Evolutionary conservation across 2,113 vertebrate species (phyloP).

Genomic region (Spheniscus mendiculus): DNA sequence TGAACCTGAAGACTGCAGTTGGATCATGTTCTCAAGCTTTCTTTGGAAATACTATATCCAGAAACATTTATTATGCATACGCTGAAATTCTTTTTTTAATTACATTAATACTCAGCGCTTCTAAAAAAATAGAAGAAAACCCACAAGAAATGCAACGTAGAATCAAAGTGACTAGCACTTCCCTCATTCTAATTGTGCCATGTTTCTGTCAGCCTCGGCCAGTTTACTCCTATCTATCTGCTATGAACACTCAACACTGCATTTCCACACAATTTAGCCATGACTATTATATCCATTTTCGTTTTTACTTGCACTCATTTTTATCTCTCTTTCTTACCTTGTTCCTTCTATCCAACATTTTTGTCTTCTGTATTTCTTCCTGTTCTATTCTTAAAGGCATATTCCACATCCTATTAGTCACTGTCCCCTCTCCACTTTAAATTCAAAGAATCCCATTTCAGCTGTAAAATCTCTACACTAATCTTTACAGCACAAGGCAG

Average conservation of each 20-base stretch:
- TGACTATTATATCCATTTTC: neutral
- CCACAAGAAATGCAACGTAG: neutral
- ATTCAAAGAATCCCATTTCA: neutral
- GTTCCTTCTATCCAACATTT: neutral
- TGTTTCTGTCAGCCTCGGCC: neutral
- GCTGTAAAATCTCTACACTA: neutral
- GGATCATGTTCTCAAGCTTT: neutral
- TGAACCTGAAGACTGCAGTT: neutral
- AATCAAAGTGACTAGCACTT: neutral
- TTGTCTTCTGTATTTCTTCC: neutral
- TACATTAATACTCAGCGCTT: neutral
- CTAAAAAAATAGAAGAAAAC: fast-evolving
- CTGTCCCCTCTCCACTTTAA: neutral
- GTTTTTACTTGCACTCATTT: neutral
- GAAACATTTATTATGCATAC: neutral
- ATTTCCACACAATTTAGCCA: neutral
- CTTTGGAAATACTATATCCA: neutral
- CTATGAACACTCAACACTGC: fast-evolving
- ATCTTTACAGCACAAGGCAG: neutral
- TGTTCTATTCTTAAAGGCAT: neutral
- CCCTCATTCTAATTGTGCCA: neutral
- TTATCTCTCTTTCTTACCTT: neutral
- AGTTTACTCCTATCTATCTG: neutral
- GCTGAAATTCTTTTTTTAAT: neutral
- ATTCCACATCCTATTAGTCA: neutral